Evolutionary conservation across 2,888 invertebrate species (phyloP).

Genomic region (Protonemura montana): DNA sequence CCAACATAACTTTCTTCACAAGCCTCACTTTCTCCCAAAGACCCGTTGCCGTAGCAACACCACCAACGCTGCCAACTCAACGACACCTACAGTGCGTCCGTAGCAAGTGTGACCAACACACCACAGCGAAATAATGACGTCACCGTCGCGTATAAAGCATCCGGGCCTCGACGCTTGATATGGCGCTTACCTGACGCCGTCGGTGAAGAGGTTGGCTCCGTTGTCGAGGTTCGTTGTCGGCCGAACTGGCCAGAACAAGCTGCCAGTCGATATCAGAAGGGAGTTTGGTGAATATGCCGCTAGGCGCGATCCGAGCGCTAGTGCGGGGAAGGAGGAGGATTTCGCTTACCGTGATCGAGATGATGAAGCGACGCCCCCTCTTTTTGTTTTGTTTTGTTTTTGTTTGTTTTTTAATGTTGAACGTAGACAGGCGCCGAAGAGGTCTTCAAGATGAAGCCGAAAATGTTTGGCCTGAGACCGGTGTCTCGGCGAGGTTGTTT

Average conservation of each 20-base stretch:
- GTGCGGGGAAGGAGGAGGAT: neutral
- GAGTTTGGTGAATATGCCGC: neutral
- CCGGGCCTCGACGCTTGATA: neutral
- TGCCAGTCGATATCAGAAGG: neutral
- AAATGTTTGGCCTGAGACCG: neutral
- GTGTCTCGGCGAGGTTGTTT: neutral
- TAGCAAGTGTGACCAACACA: neutral
- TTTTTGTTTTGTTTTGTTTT: neutral
- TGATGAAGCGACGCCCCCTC: neutral
- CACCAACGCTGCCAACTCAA: neutral
- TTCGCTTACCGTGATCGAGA: neutral
- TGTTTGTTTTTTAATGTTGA: neutral
- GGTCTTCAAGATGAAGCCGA: neutral
- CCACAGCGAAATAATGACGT: neutral
- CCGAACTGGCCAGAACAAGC: neutral
- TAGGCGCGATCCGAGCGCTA: neutral
- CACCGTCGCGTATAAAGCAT: neutral
- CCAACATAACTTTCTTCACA: neutral
- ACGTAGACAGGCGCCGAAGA: neutral
- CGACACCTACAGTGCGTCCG: no score
- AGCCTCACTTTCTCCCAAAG: neutral
- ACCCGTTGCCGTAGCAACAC: neutral
- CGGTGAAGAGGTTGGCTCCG: neutral
- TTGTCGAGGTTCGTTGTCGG: neutral
- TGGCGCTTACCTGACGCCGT: neutral